These are phyloP conservation scores for Drosophila willistoni DNA, from an alignment of 1,140 invertebrate genomes.

Conservation along the genomic window DNA sequence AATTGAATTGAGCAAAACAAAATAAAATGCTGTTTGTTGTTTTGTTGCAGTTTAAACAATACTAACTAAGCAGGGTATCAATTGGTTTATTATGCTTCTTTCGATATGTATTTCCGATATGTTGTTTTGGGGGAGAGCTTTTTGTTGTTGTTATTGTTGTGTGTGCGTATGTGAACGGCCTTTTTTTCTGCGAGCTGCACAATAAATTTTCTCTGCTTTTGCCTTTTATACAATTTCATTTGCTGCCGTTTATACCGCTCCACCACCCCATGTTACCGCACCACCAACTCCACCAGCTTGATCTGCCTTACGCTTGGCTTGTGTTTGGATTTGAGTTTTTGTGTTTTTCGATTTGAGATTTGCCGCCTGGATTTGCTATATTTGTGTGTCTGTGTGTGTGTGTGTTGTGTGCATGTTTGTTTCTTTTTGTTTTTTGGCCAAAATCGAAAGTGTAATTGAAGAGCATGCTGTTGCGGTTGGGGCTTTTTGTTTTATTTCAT, in stretches of 20 bases:
- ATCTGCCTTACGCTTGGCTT: constrained; percentile 69
- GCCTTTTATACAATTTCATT: constrained; percentile 81
- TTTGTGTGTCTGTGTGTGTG: constrained; percentile 7
- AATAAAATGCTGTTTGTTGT: too few relatives aligned
- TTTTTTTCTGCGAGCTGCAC: constrained; percentile 65
- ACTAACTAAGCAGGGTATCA: constrained; percentile 30
- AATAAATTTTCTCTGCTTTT: constrained; percentile 79
- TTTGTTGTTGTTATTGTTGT: neutral
- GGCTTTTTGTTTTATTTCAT: constrained; percentile 79
- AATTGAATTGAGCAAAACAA: too few relatives aligned
- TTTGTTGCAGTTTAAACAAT: too few relatives aligned
- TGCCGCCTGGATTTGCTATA: constrained; percentile 63
- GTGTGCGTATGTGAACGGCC: constrained; percentile 40
- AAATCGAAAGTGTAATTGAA: constrained; percentile 82
- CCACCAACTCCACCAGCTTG: constrained; percentile 12
- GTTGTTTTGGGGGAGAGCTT: too few relatives aligned
- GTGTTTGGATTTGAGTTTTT: constrained; percentile 78
- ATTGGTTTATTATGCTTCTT: constrained; percentile 9
- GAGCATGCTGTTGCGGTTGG: constrained; percentile 69
- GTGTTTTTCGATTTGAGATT: constrained; percentile 74
- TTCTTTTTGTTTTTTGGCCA: constrained; percentile 53
- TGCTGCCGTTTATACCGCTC: constrained; percentile 46
- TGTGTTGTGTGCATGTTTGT: constrained; percentile 25
- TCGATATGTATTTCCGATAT: neutral
- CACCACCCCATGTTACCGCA: neutral